A percentile compares a stretch with the other conserved stretches of the same genome.
Evolutionary conservation across 2,113 vertebrate genomes (phyloP).

Genomic region (Malurus melanocephalus): DNA sequence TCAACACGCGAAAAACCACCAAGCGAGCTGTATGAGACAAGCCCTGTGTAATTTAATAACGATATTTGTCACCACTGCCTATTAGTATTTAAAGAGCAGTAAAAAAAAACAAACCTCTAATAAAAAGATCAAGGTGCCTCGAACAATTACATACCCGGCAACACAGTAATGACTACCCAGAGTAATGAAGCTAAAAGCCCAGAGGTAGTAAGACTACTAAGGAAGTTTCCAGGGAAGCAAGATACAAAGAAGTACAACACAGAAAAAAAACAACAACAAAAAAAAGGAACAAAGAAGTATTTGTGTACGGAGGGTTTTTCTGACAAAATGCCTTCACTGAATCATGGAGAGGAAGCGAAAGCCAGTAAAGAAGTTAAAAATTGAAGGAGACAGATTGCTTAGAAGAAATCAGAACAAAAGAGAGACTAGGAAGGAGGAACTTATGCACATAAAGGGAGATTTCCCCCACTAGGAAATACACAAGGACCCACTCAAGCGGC

Average conservation of each 20-base stretch:
- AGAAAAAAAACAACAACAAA: neutral
- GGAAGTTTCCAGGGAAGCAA: constrained; percentile 50
- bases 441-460: neutral
- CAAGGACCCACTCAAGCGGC: neutral
- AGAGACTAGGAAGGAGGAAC: constrained; percentile 46
- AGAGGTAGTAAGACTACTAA: constrained; percentile 13
- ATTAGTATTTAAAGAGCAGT: constrained; percentile 40
- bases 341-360: constrained; percentile 53
- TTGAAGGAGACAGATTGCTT: constrained; percentile 7
- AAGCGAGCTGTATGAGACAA: neutral
- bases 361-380: constrained; percentile 15
- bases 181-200: constrained; percentile 26
- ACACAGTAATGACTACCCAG: constrained; percentile 4
- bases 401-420: constrained; percentile 53
- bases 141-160: constrained; percentile 25
- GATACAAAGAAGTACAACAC: neutral
- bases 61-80: constrained; percentile 24
- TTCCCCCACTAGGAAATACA: constrained; percentile 26
- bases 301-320: constrained; percentile 9
- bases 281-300: constrained; percentile 31
- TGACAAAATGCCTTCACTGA: constrained; percentile 24
- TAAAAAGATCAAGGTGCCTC: constrained; percentile 46
- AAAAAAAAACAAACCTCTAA: constrained; percentile 4
- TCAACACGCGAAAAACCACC: constrained; percentile 24
- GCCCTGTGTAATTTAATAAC: neutral